Base-by-base conservation (phyloP, 2,797 vertebrate genomes). In the Austrolebias charrua region DNA sequence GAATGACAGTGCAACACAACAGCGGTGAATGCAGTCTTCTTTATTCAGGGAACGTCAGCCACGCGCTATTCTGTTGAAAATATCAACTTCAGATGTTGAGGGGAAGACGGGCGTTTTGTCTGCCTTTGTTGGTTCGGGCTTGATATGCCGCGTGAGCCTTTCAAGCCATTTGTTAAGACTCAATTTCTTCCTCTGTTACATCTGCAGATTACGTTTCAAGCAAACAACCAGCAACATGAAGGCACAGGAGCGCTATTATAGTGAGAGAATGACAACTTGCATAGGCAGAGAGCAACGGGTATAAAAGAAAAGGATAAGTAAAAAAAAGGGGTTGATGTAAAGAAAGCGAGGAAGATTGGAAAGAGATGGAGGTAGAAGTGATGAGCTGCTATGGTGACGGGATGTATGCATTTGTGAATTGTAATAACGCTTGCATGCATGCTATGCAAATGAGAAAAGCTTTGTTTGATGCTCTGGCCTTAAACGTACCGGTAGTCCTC, bases 121-220 rank as follows among this genome's bases (percentile, higher is more conserved):
- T 89, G 89, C 87, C 86, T 89, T 91, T 90, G 88, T 88, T 71
- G 85, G 84, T 58, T 81, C 18, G 73, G 75, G 89, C 89, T 91
- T 91, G 90, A 92, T 90, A 90, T 89, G 89, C 89, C 29, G 82
- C 75, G 67, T 78, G 80, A 83, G 86, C 81, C 88, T 90, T 91
- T 89, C 88, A 89, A 88, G 79, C 80, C 90, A 89, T 92, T 92
- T 93, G 89, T 92, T 91, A 80, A n/a, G 86, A 92, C 87, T 93
- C 90, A 87, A 90, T 91, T 91, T 91, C 90, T 89, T 86, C 81
- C 84, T 81, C 83, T 81, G 84, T 91, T 86, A 88, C 87, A 87
- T 88, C 84, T 80, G 84, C 86, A 84, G 88, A 90, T 85, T 90
- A 90, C 84, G 81, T 90, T 91, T 92, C 87, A 88, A 88, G 86